phyloP scores from a whole-genome alignment of 2,888 invertebrate genomes.

The Parnassius orleans region DNA sequence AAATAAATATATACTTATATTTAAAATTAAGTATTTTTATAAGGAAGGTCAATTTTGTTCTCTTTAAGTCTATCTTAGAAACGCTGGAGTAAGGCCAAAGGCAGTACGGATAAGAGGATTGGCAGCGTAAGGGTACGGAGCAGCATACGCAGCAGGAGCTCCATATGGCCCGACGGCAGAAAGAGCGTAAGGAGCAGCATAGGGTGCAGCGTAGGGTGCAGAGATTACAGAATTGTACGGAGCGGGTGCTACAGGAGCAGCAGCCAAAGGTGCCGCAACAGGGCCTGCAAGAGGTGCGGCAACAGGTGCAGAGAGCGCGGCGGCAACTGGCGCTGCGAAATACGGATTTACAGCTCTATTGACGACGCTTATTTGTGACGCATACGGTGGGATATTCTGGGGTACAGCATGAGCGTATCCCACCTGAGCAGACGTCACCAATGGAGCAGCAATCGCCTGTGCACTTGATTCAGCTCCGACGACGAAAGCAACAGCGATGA shows the following conservation, averaged over 20 bases:
- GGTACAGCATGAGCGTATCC: constrained; percentile 82
- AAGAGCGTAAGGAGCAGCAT: constrained; percentile 30
- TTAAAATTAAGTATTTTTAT: constrained; percentile 43
- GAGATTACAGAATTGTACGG: constrained; percentile 37
- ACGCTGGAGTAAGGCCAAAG: constrained; percentile 61
- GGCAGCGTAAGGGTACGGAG: constrained; percentile 43
- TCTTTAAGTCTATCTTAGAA: constrained; percentile 71
- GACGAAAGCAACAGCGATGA: constrained; percentile 63
- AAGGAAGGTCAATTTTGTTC: constrained; percentile 62
- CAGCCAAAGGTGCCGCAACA: constrained; percentile 40
- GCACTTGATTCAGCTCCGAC: constrained; percentile 62
- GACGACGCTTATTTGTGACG: constrained; percentile 81
- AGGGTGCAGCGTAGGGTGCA: constrained; percentile 33
- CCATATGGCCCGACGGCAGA: constrained; percentile 28
- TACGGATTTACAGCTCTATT: constrained; percentile 64
- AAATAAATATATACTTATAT: constrained; percentile 19
- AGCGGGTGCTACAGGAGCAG: constrained; percentile 41
- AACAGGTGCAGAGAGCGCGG: constrained; percentile 40
- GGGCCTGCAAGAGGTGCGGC: constrained; percentile 41
- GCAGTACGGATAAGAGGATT: constrained; percentile 53
- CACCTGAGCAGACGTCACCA: constrained; percentile 78
- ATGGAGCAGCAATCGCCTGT: constrained; percentile 54
- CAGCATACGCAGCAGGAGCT: constrained; percentile 39
- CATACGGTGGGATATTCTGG: constrained; percentile 83
- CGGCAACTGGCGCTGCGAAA: constrained; percentile 54